phyloP scores from a whole-genome alignment of 2,113 vertebrate genomes.

The Proteles cristata region DNA sequence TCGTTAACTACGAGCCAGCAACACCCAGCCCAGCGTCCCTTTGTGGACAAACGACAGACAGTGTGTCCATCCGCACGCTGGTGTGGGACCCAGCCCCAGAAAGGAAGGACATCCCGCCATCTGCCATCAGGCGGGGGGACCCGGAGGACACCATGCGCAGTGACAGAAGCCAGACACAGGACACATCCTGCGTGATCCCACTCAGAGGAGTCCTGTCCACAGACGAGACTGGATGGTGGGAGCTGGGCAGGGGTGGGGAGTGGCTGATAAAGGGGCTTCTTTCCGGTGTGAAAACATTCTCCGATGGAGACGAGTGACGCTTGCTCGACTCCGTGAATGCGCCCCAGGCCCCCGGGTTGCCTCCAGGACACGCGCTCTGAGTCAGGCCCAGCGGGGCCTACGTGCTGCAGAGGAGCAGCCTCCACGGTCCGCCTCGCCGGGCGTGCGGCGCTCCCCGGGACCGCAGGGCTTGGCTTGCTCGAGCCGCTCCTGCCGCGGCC shows the following conservation, averaged over 20 bases:
- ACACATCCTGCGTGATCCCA: fast-evolving
- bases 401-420: no score
- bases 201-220: background rate
- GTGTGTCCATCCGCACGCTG: fast-evolving
- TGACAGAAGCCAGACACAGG: background rate
- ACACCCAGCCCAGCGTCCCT: background rate
- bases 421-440: fast-evolving
- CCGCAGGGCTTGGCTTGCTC: background rate
- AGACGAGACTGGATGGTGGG: background rate
- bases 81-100: background rate
- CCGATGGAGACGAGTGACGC: fast-evolving
- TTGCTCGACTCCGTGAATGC: background rate
- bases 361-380: background rate
- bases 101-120: background rate
- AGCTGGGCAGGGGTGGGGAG: background rate
- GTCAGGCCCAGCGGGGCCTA: no score
- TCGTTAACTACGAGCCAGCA: background rate
- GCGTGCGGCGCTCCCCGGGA: fast-evolving
- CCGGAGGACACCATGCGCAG: background rate
- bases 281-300: background rate
- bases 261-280: background rate
- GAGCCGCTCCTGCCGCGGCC: background rate
- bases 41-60: no score
- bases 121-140: fast-evolving
- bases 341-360: no score